A percentile compares a stretch with the other conserved stretches of the same genome.
phyloP scores from a whole-genome alignment of 2,888 invertebrate species.

The Acanthoscelides obtectus region DNA sequence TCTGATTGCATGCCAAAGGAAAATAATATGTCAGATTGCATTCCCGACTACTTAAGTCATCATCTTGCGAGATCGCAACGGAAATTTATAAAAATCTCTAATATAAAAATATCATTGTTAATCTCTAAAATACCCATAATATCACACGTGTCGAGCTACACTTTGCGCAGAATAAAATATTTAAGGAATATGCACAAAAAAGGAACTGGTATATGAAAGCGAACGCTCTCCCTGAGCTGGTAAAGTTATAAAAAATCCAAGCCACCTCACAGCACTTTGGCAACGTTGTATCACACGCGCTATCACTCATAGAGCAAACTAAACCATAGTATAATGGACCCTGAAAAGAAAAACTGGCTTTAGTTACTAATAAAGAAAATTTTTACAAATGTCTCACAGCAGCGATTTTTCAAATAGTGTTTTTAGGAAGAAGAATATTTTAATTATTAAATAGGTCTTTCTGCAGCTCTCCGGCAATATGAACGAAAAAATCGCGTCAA shows the following conservation, averaged over 20 bases:
- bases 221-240: background rate
- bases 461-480: too few species aligned
- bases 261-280: background rate
- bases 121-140: background rate
- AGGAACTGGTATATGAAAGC: background rate
- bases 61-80: background rate
- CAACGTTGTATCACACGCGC: background rate
- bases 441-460: too few species aligned
- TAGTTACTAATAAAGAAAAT: background rate
- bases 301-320: background rate
- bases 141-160: background rate
- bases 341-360: background rate
- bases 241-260: background rate
- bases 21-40: background rate
- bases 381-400: too few species aligned
- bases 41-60: background rate
- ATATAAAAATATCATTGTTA: background rate
- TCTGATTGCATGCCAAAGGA: background rate
- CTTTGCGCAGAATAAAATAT: background rate
- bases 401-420: too few species aligned
- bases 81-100: background rate
- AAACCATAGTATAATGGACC: background rate
- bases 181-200: background rate
- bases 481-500: too few species aligned
- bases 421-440: too few species aligned